phyloP scores from a whole-genome alignment of 1,140 invertebrate genomes.

The Drosophila repleta region DNA sequence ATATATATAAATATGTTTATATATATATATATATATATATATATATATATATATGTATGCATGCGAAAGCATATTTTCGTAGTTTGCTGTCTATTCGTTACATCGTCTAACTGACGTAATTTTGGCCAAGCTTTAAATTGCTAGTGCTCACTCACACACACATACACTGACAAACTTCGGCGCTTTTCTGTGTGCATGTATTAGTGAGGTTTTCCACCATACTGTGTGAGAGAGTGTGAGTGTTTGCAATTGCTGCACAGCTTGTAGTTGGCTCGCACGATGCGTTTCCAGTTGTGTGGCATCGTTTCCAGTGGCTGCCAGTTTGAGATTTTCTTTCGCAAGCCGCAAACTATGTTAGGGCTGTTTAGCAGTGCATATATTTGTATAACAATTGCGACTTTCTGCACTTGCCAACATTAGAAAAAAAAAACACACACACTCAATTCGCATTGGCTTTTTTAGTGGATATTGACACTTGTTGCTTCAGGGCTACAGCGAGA shows the following conservation, averaged over 20 bases:
- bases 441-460: background rate
- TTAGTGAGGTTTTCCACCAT: constrained; percentile 36
- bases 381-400: constrained; percentile 1
- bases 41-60: background rate
- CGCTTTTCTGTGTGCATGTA: constrained; percentile 7
- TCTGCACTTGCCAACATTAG: background rate
- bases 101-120: constrained; percentile 56
- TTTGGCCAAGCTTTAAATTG: constrained; percentile 43
- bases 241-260: constrained; percentile 56
- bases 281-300: constrained; percentile 72
- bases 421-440: background rate
- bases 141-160: constrained; percentile 34
- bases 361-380: constrained; percentile 2
- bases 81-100: constrained; percentile 21
- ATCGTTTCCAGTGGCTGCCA: constrained; percentile 63
- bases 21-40: constrained; percentile 5
- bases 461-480: constrained; percentile 21
- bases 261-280: constrained; percentile 39
- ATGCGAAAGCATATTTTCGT: background rate
- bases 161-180: no score
- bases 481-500: background rate
- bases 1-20: no score
- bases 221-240: constrained; percentile 9
- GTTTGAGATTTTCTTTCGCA: constrained; percentile 49
- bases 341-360: constrained; percentile 23